Conservation (phyloP, 2,888 invertebrate species). For the Drosophila mulleri region DNA sequence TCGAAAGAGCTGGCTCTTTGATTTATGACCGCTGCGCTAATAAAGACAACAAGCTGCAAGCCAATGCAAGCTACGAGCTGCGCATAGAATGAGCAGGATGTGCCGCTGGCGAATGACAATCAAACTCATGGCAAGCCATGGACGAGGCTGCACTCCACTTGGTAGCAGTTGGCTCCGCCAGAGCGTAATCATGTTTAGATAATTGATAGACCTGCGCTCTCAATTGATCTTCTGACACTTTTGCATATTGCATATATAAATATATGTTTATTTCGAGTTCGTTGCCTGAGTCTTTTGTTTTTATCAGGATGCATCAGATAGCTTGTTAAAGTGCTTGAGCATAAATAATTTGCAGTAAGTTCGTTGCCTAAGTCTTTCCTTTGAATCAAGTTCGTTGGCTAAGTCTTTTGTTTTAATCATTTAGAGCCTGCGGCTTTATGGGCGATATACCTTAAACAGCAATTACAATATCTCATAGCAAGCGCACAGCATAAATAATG, state of each 20-base stretch:
- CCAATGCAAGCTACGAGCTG: slow-evolving; percentile 37
- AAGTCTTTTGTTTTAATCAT: slow-evolving; percentile 66
- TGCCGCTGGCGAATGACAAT: slow-evolving; percentile 63
- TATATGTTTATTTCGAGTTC: slow-evolving; percentile 20
- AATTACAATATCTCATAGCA: neutral
- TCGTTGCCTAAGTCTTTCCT: slow-evolving; percentile 78
- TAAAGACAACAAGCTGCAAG: slow-evolving; percentile 79
- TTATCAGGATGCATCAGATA: too few relatives aligned
- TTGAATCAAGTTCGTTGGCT: slow-evolving; percentile 71
- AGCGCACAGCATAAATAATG: too few relatives aligned
- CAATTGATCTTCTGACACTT: neutral
- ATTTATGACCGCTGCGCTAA: slow-evolving; percentile 72
- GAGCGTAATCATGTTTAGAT: slow-evolving; percentile 5
- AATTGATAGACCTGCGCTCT: slow-evolving; percentile 14
- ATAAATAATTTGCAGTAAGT: slow-evolving; percentile 51
- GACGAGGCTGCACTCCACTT: slow-evolving; percentile 15
- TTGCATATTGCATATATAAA: neutral
- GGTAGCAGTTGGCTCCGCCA: neutral
- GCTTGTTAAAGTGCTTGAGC: neutral
- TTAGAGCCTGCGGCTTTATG: neutral
- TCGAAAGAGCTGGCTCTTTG: slow-evolving; percentile 68
- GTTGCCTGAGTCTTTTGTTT: slow-evolving; percentile 63
- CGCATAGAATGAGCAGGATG: slow-evolving; percentile 58
- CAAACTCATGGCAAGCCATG: slow-evolving; percentile 23
- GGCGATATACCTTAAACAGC: neutral